These are phyloP conservation scores for Phoenoteleia sp. DNA, from an alignment of 2,888 invertebrate species.

Conservation along the genomic window DNA sequence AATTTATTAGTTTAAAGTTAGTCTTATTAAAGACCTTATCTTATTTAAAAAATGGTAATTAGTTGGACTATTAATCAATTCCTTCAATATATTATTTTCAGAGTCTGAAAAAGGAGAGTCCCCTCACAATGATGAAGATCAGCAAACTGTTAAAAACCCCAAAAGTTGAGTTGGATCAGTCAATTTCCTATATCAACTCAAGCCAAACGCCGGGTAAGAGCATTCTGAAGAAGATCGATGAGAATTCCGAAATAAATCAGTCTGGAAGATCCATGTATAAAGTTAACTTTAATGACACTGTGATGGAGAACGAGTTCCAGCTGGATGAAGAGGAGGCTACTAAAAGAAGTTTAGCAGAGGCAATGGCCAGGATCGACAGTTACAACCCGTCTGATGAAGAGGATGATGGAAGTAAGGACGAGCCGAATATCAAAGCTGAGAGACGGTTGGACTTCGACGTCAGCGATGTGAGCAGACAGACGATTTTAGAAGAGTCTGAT, in stretches of 20 bases:
- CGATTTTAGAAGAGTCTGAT: not conserved
- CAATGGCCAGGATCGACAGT: slow-evolving; percentile 75
- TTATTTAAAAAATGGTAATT: too few relatives aligned
- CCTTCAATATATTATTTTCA: slow-evolving; percentile 22
- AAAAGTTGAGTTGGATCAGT: slow-evolving; percentile 77
- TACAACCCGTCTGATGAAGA: slow-evolving; percentile 45
- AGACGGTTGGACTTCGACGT: slow-evolving; percentile 13
- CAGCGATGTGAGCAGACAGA: not conserved
- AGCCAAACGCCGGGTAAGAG: slow-evolving; percentile 83
- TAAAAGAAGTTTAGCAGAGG: slow-evolving; percentile 61
- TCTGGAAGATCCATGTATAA: slow-evolving; percentile 77
- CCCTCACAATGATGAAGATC: slow-evolving; percentile 80
- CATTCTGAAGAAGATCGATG: slow-evolving; percentile 80
- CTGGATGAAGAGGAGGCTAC: slow-evolving; percentile 35
- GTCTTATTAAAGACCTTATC: too few relatives aligned
- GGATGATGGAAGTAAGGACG: not conserved
- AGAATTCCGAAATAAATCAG: slow-evolving; percentile 30
- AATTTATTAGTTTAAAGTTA: too few relatives aligned
- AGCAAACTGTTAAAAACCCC: slow-evolving; percentile 81
- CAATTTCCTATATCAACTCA: slow-evolving; percentile 81
- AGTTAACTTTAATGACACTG: slow-evolving; percentile 81
- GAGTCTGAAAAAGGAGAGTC: slow-evolving; percentile 66
- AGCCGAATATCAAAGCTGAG: not conserved
- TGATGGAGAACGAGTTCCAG: slow-evolving; percentile 72
- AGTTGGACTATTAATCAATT: too few relatives aligned